These are phyloP conservation scores for Glomeris marginata DNA, from an alignment of 2,888 invertebrate genomes.

Conservation along the genomic window DNA sequence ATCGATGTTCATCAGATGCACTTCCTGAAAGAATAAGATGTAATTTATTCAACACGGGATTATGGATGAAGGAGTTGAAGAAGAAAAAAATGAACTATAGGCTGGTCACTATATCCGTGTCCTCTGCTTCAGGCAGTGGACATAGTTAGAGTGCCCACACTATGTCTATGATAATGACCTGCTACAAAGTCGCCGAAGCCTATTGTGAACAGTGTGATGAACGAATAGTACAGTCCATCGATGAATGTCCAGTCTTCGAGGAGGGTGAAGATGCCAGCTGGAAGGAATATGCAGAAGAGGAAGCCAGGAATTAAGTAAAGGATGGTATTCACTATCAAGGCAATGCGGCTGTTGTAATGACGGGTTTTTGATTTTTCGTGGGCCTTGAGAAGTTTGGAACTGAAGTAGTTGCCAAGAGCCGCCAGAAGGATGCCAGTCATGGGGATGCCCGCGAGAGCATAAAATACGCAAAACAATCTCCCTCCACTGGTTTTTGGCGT, in stretches of 20 bases:
- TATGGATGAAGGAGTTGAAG: no score
- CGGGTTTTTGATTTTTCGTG: constrained; percentile 36
- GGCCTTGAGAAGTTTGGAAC: constrained; percentile 14
- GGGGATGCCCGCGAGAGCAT: constrained; percentile 71
- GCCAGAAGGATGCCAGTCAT: constrained; percentile 60
- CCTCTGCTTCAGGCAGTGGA: no score
- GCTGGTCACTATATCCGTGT: no score
- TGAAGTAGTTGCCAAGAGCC: constrained; percentile 68
- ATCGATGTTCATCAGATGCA: constrained; percentile 20
- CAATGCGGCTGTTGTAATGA: constrained; percentile 40
- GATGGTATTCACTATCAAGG: constrained; percentile 60
- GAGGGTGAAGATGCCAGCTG: constrained; percentile 64
- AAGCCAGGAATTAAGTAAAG: constrained; percentile 80
- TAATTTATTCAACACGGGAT: not conserved
- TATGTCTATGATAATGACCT: no score
- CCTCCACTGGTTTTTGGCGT: constrained; percentile 66
- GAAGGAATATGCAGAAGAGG: constrained; percentile 69
- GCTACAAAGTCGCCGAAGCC: constrained; percentile 89
- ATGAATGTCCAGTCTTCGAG: constrained; percentile 77
- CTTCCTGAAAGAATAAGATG: constrained; percentile 16
- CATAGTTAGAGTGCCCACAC: no score
- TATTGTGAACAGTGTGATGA: constrained; percentile 38
- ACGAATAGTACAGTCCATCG: constrained; percentile 71
- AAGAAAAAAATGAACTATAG: no score
- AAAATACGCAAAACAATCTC: constrained; percentile 71